A percentile compares a stretch with the other conserved stretches of the same genome.
Conservation (phyloP, 37 sponge, comb jelly and placozoan genomes). For the Cliona cf. orientalis region DNA sequence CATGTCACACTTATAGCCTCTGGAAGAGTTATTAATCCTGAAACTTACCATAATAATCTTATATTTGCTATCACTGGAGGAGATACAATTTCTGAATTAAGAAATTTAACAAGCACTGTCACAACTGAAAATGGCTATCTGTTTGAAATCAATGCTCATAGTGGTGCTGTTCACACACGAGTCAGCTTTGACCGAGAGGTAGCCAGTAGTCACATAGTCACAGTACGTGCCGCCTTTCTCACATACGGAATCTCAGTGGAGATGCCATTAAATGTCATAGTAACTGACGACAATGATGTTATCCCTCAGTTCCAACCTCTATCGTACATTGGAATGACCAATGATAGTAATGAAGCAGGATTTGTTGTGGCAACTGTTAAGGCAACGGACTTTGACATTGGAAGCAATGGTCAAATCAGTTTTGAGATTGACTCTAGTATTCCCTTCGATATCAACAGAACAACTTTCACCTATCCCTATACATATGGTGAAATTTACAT, state of each 20-base stretch:
- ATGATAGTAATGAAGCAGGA: neutral
- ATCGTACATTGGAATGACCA: slow-evolving; percentile 8
- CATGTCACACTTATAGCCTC: too few species aligned
- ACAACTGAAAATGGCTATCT: too few species aligned
- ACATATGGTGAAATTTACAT: neutral
- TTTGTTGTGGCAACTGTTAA: neutral
- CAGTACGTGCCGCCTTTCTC: slow-evolving; percentile 9
- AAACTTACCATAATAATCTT: too few species aligned
- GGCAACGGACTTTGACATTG: slow-evolving; percentile 40
- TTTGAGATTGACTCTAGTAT: slow-evolving; percentile 1
- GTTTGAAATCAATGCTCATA: too few species aligned
- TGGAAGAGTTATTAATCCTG: too few species aligned
- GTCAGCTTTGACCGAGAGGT: slow-evolving; percentile 51
- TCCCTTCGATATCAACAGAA: neutral
- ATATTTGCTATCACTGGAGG: too few species aligned
- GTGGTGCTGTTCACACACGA: too few species aligned
- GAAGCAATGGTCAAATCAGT: neutral
- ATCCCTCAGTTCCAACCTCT: slow-evolving; percentile 28
- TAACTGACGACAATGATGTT: slow-evolving; percentile 51
- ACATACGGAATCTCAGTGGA: slow-evolving; percentile 4
- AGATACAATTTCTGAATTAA: too few species aligned
- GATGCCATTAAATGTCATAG: neutral
- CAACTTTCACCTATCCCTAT: neutral
- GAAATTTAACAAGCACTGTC: too few species aligned
- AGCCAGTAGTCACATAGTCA: neutral